Evolutionary conservation across 2,113 vertebrate genomes (phyloP).

Genomic region (Chloroceryle aenea): DNA sequence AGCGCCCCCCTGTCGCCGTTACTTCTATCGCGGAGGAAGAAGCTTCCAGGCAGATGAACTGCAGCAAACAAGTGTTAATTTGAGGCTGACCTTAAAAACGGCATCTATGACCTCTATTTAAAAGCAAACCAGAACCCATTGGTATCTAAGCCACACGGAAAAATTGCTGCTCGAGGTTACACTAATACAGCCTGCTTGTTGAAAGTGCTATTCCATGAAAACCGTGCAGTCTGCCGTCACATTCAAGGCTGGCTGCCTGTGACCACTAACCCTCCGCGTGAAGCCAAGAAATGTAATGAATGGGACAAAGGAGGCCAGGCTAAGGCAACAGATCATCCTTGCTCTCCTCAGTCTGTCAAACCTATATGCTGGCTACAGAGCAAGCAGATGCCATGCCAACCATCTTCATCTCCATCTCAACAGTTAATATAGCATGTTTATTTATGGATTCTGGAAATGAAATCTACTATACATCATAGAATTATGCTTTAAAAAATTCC

Average conservation of each 20-base stretch:
- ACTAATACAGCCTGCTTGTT: neutral
- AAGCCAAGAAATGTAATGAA: neutral
- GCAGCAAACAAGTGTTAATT: neutral
- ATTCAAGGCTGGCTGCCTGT: neutral
- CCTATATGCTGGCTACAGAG: too few relatives aligned
- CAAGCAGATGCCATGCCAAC: neutral
- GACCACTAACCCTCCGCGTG: neutral
- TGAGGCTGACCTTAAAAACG: neutral
- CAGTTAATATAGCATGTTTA: neutral
- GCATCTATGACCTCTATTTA: neutral
- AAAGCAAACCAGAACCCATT: neutral
- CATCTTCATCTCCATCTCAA: neutral
- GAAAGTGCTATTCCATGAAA: neutral
- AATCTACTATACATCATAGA: neutral
- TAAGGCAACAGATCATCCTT: rapidly evolving
- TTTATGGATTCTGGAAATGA: neutral
- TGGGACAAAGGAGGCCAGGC: neutral
- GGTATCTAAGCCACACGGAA: neutral
- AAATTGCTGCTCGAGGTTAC: neutral
- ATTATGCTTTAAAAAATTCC: neutral
- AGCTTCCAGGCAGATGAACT: neutral
- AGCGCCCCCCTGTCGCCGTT: neutral
- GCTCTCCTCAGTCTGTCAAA: neutral
- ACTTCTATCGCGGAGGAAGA: neutral
- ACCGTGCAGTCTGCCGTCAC: neutral